phyloP scores from a whole-genome alignment of 2,113 vertebrate species.

The Puntigrus tetrazona region DNA sequence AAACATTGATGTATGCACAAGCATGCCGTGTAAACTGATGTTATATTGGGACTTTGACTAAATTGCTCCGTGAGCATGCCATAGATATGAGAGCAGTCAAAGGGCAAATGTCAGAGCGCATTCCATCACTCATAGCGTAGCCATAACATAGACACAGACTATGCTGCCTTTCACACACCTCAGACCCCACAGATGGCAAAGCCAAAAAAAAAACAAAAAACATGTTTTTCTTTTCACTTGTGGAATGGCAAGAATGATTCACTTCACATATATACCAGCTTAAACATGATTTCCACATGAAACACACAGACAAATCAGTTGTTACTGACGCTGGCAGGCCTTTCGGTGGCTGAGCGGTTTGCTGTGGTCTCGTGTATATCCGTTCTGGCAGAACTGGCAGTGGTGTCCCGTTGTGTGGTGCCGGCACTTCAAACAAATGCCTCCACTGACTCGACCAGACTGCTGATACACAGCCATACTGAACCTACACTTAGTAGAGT shows the following conservation, averaged over 20 bases:
- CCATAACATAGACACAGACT: conserved; percentile 68
- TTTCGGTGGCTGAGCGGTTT: conserved; percentile 79
- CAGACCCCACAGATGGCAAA: conserved; percentile 27
- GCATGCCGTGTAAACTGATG: conserved; percentile 53
- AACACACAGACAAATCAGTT: conserved; percentile 42
- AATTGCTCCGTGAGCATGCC: conserved; percentile 57
- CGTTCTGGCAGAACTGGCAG: conserved; percentile 88
- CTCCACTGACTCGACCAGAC: conserved; percentile 84
- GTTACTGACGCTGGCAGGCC: conserved; percentile 84
- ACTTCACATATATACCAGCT: not conserved
- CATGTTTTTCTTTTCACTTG: not conserved
- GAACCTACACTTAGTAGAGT: conserved; percentile 86
- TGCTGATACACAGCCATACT: conserved; percentile 86
- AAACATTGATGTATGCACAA: conserved; percentile 24
- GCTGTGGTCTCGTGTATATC: conserved; percentile 81
- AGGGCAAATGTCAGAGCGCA: conserved; percentile 69
- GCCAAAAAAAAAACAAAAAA: conserved; percentile 1
- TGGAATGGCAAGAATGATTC: not conserved
- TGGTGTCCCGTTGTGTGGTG: conserved; percentile 86
- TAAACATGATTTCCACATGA: conserved; percentile 46
- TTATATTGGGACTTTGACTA: conserved; percentile 61
- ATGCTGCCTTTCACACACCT: conserved; percentile 18
- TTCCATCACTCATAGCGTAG: conserved; percentile 66
- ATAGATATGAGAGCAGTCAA: conserved; percentile 69
- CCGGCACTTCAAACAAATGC: conserved; percentile 86